Evolutionary conservation across 1,140 invertebrate genomes (phyloP), one percentile per base, ranked within the genome.

Genomic region (Diachasma alloeum): DNA sequence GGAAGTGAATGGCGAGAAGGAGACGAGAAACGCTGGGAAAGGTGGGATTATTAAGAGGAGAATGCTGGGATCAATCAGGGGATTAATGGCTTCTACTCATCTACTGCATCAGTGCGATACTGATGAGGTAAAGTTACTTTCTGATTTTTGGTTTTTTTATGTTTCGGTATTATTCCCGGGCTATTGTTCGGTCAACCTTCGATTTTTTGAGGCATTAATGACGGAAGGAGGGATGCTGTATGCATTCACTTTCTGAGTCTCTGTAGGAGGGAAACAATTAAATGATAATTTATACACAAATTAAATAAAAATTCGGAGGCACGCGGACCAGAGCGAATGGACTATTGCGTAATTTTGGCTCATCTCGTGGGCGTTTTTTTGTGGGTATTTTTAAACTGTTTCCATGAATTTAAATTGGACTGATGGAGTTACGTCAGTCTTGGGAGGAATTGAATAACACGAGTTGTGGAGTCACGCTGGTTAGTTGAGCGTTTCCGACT

Each of bases 1-100:
- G 44, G 81, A 85, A 22, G 81, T 80, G 37, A 74, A 73, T 9
- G 69, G 70, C 15, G 70, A 74, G 53, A 71, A 63, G 48, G 37
- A 71, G 31, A 24, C 59, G 26, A 63, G 68, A 67, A 76, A 78
- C 44, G 75, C 66, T 72, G 82, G 83, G 67, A 86, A 84, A 78
- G 82, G 81, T 48, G 83, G 84, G 36, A 78, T 84, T 36, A 88
- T 87, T 79, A 88, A 86, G 81, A 85, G 79, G 78, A 84, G 86
- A 82, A 88, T 88, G 86, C 83, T 88, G 44, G 87, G 87, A 69
- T 88, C 87, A 78, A 87, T 88, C 79, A 86, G 87, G 46, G 87
- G 87, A 72, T 81, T 89, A 78, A 88, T 89, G 79, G 87, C 87
- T 42, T 88, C 87, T 26, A 87, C 87, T 78, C 84, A 87, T 85